Evolutionary conservation across 2,113 vertebrate species (phyloP), one percentile per base, ranked within the genome.

Genomic region (Pelodiscus sinensis): DNA sequence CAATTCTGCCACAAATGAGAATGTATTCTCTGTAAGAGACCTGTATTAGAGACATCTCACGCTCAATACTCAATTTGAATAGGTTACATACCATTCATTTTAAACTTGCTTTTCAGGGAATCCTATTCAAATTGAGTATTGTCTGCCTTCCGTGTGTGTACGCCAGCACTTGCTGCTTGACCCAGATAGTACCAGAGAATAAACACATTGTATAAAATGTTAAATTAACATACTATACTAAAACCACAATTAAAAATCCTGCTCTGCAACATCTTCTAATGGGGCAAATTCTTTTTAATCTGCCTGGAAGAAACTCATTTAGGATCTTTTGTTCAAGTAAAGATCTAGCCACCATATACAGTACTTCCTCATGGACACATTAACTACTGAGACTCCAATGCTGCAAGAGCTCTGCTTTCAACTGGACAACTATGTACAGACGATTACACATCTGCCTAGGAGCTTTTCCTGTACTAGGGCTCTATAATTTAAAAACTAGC

Each of bases 191-290:
- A 44, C 35, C 18, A 14, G 16, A 51, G 57, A 85, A 0, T 4
- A 93, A 81, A 19, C n/a, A 25, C 24, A 79, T 84, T 52, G 24
- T n/a, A 10, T 71, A 85, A 54, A 91, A 84, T n/a, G 2, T 50
- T 73, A 82, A 10, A 4, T 24, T 58, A 16, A 57, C 22, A 25
- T 2, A 9, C 24, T 57, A 62, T n/a, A 81, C 86, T 85, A 88
- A 58, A 62, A 81, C 9, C 21, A 8, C 3, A 87, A 81, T 57
- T 80, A 5, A 6, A 93, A 51, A 9, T 75, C 31, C 85, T 82
- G 58, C 7, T 84, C 19, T 60, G 38, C 27, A 54, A 38, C 75
- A 13, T 10, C 25, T 58, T 31, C 15, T 57, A 82, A 62, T 10
- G 13, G 62, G 29, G 9, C 56, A 60, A 78, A 44, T 10, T 89